Evolutionary conservation across 1,140 invertebrate genomes (phyloP).

Genomic region (Nomia melanderi): DNA sequence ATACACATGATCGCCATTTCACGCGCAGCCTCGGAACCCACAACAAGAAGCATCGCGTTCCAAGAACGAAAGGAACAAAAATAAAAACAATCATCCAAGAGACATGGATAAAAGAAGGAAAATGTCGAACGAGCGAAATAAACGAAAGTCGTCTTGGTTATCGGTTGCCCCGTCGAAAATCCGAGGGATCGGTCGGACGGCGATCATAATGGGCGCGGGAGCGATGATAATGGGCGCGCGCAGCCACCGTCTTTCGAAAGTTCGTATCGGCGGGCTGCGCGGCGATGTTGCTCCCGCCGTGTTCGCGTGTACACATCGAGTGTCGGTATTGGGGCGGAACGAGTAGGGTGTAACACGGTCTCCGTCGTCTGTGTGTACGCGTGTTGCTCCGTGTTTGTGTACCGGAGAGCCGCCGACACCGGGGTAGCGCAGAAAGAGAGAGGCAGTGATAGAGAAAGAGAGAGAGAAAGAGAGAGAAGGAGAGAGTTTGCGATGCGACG

Average conservation of each 20-base stretch:
- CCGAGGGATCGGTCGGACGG: slow-evolving; percentile 50
- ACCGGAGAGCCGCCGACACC: no score
- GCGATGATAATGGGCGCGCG: slow-evolving; percentile 54
- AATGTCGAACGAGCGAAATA: neutral
- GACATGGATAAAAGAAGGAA: neutral
- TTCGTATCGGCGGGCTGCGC: slow-evolving; percentile 29
- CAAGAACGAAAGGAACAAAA: no score
- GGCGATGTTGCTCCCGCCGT: neutral
- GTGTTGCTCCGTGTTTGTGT: neutral
- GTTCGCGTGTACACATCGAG: slow-evolving; percentile 19
- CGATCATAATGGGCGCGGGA: slow-evolving; percentile 54
- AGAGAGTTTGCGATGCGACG: slow-evolving; percentile 28
- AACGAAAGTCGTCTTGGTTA: slow-evolving; percentile 45
- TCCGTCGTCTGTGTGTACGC: no score
- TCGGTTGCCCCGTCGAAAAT: slow-evolving; percentile 48
- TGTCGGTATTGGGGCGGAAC: slow-evolving; percentile 64
- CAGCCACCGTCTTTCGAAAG: slow-evolving; percentile 56
- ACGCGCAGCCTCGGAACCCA: no score
- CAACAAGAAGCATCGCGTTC: no score
- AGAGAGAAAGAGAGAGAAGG: no score
- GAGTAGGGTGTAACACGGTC: slow-evolving; percentile 14
- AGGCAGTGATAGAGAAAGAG: no score
- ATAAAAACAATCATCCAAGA: no score
- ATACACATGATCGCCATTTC: no score
- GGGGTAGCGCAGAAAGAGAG: no score